Evolutionary conservation across 2,888 invertebrate genomes (phyloP), one percentile per base, ranked within the genome.

Genomic region (Drosophila melanocephala): DNA sequence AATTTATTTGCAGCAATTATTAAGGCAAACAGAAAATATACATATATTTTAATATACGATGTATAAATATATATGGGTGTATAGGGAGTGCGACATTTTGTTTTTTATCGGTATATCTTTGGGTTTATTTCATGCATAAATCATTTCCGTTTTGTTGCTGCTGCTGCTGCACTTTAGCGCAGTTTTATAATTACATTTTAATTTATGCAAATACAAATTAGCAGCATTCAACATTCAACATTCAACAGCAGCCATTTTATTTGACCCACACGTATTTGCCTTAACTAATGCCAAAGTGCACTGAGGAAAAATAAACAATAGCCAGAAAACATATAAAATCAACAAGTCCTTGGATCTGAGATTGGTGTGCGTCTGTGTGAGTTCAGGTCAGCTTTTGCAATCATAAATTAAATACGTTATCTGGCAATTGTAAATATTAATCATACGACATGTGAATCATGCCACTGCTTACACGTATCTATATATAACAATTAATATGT

Each of bases 121-220:
- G 73, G 73, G 84, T 67, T 90, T 76, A 87, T 87, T 87, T 73
- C 76, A 82, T 89, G 88, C 87, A 87, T 87, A 90, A 87, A 87
- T 90, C 87, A 87, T 87, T 77, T 83, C 75, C 80, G 72, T 73
- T 89, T 75, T 61, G 63, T 62, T 69, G 58, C 19, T 67, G 50
- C 16, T 51, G 55, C 19, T 56, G 66, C 44, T 71, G 82, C 78
- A 72, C 62, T 79, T 72, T 70, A 72, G 76, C 71, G 84, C 82
- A 84, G 73, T 87, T 84, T 87, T 90, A 89, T 87, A 87, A 87
- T 87, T 89, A 87, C 89, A 87, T 90, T 90, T 87, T 87, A 87
- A 87, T 87, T 90, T 87, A 87, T 87, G 86, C 89, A 87, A 87
- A 87, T 89, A 86, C 79, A 90, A 90, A 89, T 89, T 89, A 87